A percentile compares a stretch with the other conserved stretches of the same genome.
These are phyloP conservation scores for Onychorhynchus coronatus DNA, from an alignment of 2,113 vertebrate species.

Conservation along the genomic window DNA sequence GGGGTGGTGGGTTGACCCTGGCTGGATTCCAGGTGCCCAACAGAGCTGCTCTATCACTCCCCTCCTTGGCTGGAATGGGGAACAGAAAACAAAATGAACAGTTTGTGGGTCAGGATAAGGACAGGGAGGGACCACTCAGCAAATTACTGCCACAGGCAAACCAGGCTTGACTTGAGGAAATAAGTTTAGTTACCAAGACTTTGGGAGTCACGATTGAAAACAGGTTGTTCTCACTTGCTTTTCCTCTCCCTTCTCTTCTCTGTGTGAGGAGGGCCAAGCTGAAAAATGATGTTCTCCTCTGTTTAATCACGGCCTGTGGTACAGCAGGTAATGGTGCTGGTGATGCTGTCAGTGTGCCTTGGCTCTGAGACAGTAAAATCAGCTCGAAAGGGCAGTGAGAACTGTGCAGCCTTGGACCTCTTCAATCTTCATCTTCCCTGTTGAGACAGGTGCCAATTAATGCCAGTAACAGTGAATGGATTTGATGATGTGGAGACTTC, in stretches of 20 bases:
- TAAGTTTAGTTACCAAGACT: neutral
- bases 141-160: neutral
- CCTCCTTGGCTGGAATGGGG: neutral
- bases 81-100: neutral
- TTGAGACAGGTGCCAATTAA: neutral
- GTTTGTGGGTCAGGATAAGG: rapidly evolving
- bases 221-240: neutral
- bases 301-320: neutral
- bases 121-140: neutral
- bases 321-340: neutral
- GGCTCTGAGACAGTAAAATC: neutral
- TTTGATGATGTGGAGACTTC: neutral
- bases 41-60: neutral
- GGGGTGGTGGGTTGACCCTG: neutral
- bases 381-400: neutral
- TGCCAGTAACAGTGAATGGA: neutral
- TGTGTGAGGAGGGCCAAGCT: neutral
- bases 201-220: neutral
- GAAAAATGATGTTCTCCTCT: neutral
- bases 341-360: neutral
- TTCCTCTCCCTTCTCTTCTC: neutral
- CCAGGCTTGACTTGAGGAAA: neutral
- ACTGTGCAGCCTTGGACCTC: neutral
- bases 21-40: neutral
- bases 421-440: neutral